A percentile compares a stretch with the other conserved stretches of the same genome.
phyloP scores from a whole-genome alignment of 2,888 invertebrate genomes.

The Silvanus unidentatus region DNA sequence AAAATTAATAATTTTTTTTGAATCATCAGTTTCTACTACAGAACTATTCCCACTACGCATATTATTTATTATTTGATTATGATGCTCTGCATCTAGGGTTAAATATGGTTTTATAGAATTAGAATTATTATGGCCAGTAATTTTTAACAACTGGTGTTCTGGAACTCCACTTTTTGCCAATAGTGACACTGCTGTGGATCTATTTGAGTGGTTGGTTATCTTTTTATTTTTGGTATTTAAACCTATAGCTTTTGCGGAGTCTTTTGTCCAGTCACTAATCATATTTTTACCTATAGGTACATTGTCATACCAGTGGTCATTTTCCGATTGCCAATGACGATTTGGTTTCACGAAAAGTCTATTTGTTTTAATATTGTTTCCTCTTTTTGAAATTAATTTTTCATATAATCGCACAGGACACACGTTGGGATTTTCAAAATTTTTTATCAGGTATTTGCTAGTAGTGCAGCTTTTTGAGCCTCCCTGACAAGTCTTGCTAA shows the following conservation, averaged over 20 bases:
- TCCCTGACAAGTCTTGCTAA: slow-evolving; percentile 17
- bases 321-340: slow-evolving; percentile 8
- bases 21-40: too few species aligned
- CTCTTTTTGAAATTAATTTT: slow-evolving; percentile 7
- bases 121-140: slow-evolving; percentile 13
- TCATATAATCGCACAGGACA: slow-evolving; percentile 15
- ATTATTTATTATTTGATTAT: too few species aligned
- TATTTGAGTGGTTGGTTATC: slow-evolving; percentile 1
- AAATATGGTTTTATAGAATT: slow-evolving; percentile 10
- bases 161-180: slow-evolving; percentile 8
- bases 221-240: neutral
- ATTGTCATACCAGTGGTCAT: slow-evolving; percentile 6
- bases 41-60: too few species aligned
- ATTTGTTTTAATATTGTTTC: slow-evolving; percentile 11
- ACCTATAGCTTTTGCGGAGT: neutral
- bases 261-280: slow-evolving; percentile 6
- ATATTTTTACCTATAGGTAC: slow-evolving; percentile 1
- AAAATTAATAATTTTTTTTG: too few species aligned
- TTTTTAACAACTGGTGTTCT: slow-evolving; percentile 11
- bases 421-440: slow-evolving; percentile 8
- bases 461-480: slow-evolving; percentile 10
- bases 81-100: too few species aligned
- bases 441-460: slow-evolving; percentile 17
- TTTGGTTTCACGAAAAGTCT: slow-evolving; percentile 15
- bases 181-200: slow-evolving; percentile 5